Percentiles rank a stretch among this genome's conserved stretches.
phyloP scores from a whole-genome alignment of 2,888 invertebrate genomes.

The Zygogramma bicolorata region DNA sequence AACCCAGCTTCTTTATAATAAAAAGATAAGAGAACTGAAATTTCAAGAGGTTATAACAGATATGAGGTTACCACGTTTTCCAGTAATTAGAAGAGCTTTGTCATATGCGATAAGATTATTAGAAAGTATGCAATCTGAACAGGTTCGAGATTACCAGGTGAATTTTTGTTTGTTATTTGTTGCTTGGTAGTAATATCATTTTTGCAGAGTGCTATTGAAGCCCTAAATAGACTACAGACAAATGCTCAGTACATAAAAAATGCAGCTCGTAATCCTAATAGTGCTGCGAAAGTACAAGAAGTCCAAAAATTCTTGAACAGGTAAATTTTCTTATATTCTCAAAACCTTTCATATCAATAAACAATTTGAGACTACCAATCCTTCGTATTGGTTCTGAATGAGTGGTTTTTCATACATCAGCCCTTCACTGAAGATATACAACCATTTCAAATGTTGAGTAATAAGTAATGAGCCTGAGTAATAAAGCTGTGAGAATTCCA shows the following conservation, averaged over 20 bases:
- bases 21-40: not conserved
- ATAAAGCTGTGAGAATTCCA: no score
- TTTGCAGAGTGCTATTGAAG: slow-evolving; percentile 76
- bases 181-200: not conserved
- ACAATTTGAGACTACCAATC: no score
- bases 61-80: slow-evolving; percentile 1
- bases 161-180: not conserved
- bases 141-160: slow-evolving; percentile 23
- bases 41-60: not conserved
- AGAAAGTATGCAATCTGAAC: not conserved
- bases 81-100: slow-evolving; percentile 4
- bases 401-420: no score
- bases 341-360: no score
- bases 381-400: no score
- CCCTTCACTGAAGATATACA: no score
- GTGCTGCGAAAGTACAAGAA: slow-evolving; percentile 42
- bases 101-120: not conserved
- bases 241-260: slow-evolving; percentile 75
- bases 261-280: slow-evolving; percentile 61
- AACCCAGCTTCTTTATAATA: not conserved
- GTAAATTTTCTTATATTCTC: slow-evolving; percentile 30
- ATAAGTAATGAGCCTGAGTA: no score
- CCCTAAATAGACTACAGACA: slow-evolving; percentile 79
- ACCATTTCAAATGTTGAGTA: not conserved
- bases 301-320: slow-evolving; percentile 46